Conservation (phyloP, 2,888 invertebrate genomes). For the Rhogogaster chlorosoma region DNA sequence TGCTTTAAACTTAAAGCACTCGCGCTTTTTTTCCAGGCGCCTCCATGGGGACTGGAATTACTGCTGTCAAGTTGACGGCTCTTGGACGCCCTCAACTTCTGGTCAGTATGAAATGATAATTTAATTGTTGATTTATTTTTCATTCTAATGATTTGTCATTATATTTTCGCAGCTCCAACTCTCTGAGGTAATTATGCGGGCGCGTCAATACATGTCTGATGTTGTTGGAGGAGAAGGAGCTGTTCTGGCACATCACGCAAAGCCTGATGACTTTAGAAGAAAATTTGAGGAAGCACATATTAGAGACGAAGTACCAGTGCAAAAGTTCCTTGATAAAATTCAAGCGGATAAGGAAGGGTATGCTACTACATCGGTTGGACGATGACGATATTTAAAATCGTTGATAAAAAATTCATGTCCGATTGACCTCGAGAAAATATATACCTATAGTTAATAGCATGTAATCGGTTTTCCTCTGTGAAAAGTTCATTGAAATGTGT, state of each 20-base stretch:
- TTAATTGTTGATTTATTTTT: not conserved
- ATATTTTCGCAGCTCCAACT: slow-evolving; percentile 88
- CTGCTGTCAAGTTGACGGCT: slow-evolving; percentile 98
- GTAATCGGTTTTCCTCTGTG: not conserved
- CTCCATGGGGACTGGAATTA: slow-evolving; percentile 96
- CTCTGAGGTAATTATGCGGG: slow-evolving; percentile 97
- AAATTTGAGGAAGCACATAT: slow-evolving; percentile 88
- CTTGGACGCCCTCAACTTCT: slow-evolving; percentile 97
- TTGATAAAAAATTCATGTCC: not conserved
- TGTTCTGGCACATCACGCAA: slow-evolving; percentile 92
- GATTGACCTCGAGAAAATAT: not conserved
- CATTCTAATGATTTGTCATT: not conserved
- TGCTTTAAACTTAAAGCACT: slow-evolving; percentile 53
- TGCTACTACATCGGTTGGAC: slow-evolving; percentile 66
- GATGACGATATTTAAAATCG: not conserved
- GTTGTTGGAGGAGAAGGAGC: slow-evolving; percentile 93
- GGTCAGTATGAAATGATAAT: slow-evolving; percentile 82
- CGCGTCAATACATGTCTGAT: slow-evolving; percentile 95
- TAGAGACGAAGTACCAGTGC: slow-evolving; percentile 88
- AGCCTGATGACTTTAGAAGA: slow-evolving; percentile 91
- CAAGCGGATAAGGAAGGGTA: slow-evolving; percentile 97
- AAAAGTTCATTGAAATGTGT: not conserved
- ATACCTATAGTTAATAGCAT: not conserved
- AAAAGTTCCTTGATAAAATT: slow-evolving; percentile 94
- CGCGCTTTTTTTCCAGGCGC: slow-evolving; percentile 85